Evolutionary conservation across 2,113 vertebrate species (phyloP).

Genomic region (Spea multiplicata): DNA sequence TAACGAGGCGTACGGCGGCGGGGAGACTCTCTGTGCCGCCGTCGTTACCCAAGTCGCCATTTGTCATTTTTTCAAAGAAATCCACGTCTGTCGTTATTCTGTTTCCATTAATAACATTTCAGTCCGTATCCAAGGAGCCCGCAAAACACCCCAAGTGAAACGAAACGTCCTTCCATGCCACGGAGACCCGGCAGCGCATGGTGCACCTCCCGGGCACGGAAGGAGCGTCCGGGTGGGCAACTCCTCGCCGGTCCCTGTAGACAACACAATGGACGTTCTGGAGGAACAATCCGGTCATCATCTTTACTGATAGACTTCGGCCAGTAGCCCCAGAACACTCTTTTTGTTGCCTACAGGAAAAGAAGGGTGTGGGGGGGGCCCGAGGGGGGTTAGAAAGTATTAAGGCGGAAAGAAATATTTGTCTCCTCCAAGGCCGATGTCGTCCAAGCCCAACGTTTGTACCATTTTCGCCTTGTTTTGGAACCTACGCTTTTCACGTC

Average conservation of each 20-base stretch:
- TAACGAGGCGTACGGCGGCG: neutral
- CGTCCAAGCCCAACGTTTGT: neutral
- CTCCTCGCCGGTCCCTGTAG: neutral
- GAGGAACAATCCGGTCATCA: too few species aligned
- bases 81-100: too few species aligned
- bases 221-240: neutral
- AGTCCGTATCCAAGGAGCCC: conserved; percentile 22
- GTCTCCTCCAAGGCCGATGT: neutral
- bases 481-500: neutral
- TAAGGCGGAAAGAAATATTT: conserved; percentile 7
- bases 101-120: too few species aligned
- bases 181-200: neutral
- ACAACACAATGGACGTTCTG: neutral
- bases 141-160: conserved; percentile 43
- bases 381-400: conserved; percentile 9
- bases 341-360: too few species aligned
- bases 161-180: conserved; percentile 4
- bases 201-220: neutral
- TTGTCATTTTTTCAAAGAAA: too few species aligned
- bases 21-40: neutral
- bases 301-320: too few species aligned
- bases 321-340: too few species aligned
- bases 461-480: conserved; percentile 25
- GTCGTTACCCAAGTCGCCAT: too few species aligned
- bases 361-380: neutral